A percentile compares a stretch with the other conserved stretches of the same genome.
These are phyloP conservation scores for Geotrupes spiniger DNA, from an alignment of 2,888 invertebrate species.

Conservation along the genomic window DNA sequence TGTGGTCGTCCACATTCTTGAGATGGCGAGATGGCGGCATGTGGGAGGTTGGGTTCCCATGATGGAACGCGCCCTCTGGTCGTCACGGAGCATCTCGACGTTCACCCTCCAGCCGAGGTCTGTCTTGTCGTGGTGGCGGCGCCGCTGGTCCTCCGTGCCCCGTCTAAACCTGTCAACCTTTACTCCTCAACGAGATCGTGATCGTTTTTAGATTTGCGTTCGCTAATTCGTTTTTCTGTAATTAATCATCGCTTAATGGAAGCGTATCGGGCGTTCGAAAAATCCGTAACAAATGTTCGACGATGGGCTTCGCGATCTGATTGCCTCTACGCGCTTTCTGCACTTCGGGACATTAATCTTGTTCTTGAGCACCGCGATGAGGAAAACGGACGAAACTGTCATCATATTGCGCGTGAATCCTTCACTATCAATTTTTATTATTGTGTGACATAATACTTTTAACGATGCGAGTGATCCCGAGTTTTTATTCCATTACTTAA, in stretches of 20 bases:
- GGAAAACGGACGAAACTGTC: neutral
- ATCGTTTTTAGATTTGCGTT: slow-evolving; percentile 16
- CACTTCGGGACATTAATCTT: neutral
- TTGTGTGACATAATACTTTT: too few relatives aligned
- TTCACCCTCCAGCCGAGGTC: slow-evolving; percentile 18
- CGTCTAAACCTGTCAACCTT: slow-evolving; percentile 20
- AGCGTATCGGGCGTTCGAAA: slow-evolving; percentile 1
- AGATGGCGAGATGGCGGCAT: slow-evolving; percentile 34
- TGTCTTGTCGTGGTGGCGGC: slow-evolving; percentile 25
- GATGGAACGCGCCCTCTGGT: slow-evolving; percentile 32
- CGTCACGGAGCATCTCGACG: slow-evolving; percentile 29
- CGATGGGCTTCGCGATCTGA: too few relatives aligned
- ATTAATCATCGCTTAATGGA: neutral
- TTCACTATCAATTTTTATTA: too few relatives aligned
- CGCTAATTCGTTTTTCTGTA: slow-evolving; percentile 1
- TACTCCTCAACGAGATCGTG: slow-evolving; percentile 14
- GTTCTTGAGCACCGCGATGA: neutral
- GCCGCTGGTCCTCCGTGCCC: slow-evolving; percentile 17
- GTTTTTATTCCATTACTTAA: too few relatives aligned
- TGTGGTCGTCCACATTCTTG: slow-evolving; percentile 32
- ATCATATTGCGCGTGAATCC: too few relatives aligned
- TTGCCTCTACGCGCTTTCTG: too few relatives aligned
- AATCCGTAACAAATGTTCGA: neutral
- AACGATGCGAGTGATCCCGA: too few relatives aligned
- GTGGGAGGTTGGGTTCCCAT: slow-evolving; percentile 35